Evolutionary conservation across 1,140 invertebrate species (phyloP).

Genomic region (Pogonognathellus flavescens): DNA sequence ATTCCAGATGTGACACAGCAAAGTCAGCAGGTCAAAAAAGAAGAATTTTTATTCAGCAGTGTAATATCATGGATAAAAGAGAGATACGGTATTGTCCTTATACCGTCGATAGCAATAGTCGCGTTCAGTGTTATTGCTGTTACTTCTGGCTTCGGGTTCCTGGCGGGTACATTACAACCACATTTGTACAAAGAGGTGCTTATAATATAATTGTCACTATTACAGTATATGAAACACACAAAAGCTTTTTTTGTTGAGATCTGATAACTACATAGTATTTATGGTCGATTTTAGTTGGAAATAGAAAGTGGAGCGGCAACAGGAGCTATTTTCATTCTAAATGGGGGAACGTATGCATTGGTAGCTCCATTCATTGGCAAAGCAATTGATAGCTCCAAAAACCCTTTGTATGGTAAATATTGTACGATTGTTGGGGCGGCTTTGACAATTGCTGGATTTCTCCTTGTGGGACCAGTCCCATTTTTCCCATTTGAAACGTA

Average conservation of each 20-base stretch:
- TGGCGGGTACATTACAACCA: slow-evolving; percentile 85
- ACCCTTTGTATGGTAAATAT: slow-evolving; percentile 71
- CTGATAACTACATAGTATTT: too few species aligned
- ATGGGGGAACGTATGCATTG: slow-evolving; percentile 81
- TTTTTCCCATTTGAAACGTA: slow-evolving; percentile 78
- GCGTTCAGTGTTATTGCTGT: slow-evolving; percentile 80
- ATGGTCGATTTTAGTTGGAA: neutral
- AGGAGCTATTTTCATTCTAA: slow-evolving; percentile 89
- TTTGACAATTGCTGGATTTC: slow-evolving; percentile 78
- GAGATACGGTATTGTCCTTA: slow-evolving; percentile 69
- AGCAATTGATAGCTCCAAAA: slow-evolving; percentile 80
- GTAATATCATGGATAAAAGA: slow-evolving; percentile 75
- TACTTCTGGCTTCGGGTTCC: slow-evolving; percentile 84
- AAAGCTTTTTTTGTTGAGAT: too few species aligned
- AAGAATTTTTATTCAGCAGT: slow-evolving; percentile 79
- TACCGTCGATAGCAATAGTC: slow-evolving; percentile 79
- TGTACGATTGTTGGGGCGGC: slow-evolving; percentile 78
- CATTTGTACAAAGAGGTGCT: slow-evolving; percentile 77
- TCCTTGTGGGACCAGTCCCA: slow-evolving; percentile 82
- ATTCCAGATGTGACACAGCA: slow-evolving; percentile 26
- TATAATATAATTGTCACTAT: neutral
- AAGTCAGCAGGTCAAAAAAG: slow-evolving; percentile 73
- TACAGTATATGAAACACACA: too few species aligned
- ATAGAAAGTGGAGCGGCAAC: slow-evolving; percentile 77
- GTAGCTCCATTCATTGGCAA: slow-evolving; percentile 86